Base-by-base conservation (phyloP, 2,888 invertebrate genomes). In the Meteorus cinctellus region DNA sequence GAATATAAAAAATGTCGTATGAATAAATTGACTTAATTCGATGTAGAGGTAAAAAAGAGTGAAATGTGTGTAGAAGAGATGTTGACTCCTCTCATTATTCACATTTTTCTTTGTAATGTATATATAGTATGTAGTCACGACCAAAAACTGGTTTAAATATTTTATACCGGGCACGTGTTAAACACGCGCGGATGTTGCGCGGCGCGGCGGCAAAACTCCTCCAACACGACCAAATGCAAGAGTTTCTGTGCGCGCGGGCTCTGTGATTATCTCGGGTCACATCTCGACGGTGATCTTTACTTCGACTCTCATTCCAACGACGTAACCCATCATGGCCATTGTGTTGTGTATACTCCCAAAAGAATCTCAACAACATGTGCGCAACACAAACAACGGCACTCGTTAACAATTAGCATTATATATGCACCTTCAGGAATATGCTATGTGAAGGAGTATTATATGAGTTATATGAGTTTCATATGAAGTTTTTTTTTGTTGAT, bases 131-230 rank as follows among this genome's bases (percentile, higher is more conserved):
- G 45, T 62, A 48, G 67, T 59, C 62, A 77, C 68, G 71, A 70
- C 48, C 55, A 75, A 81, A 81, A 85, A 85, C 85, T 85, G 86
- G 84, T 85, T 84, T 82, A 84, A 86, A 83, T 83, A 83, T 82
- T 82, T 85, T 84, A 55, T 55, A 82, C 59, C 81, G 81, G 83
- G 84, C 83, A 85, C 85, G 84, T 85, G 86, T 86, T 86, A 82
- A 84, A 86, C 84, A 85, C 86, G 82, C 82, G 80, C 80, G 77
- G 74, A 81, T 78, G 78, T 79, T 83, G 81, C 76, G 55, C 55
- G 55, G 19, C 55, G 19, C 55, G 19, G 19, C 55, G 19, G 55
- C 19, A 55, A 51, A 78, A 67, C 81, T 82, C 78, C 79, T 82
- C 81, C 77, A 78, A 81, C 83, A 82, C 84, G 83, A 83, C 83